Conservation (phyloP, 2,888 invertebrate species). For the Harpalus rufipes region DNA sequence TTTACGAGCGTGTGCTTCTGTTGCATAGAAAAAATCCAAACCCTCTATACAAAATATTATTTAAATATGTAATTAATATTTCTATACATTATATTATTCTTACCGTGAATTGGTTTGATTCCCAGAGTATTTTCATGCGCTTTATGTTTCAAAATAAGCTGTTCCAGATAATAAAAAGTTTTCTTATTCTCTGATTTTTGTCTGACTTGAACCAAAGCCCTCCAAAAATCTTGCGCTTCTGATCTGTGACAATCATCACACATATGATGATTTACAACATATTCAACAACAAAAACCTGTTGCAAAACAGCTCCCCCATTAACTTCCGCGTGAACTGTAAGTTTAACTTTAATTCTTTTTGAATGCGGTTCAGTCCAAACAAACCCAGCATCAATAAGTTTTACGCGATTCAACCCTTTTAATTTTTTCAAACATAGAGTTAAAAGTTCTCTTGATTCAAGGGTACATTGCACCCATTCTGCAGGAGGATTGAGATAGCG, state of each 20-base stretch:
- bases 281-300: slow-evolving; percentile 97
- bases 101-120: slow-evolving; percentile 91
- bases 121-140: slow-evolving; percentile 93
- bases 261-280: slow-evolving; percentile 94
- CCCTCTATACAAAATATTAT: slow-evolving; percentile 83
- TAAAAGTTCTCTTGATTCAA: slow-evolving; percentile 95
- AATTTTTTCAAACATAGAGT: slow-evolving; percentile 94
- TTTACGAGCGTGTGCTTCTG: slow-evolving; percentile 94
- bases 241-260: slow-evolving; percentile 98
- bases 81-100: slow-evolving; percentile 56
- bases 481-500: slow-evolving; percentile 95
- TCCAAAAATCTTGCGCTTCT: slow-evolving; percentile 99
- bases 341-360: slow-evolving; percentile 95
- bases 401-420: slow-evolving; percentile 92
- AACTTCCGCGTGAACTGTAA: slow-evolving; percentile 97
- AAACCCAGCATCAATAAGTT: slow-evolving; percentile 96
- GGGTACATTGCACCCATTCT: slow-evolving; percentile 90
- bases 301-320: slow-evolving; percentile 93
- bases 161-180: slow-evolving; percentile 98
- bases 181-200: slow-evolving; percentile 95
- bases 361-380: slow-evolving; percentile 99
- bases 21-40: slow-evolving; percentile 95
- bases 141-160: slow-evolving; percentile 96
- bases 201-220: slow-evolving; percentile 92
- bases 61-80: background rate